phyloP scores from a whole-genome alignment of 2,113 vertebrate genomes.

The Catagonus wagneri region DNA sequence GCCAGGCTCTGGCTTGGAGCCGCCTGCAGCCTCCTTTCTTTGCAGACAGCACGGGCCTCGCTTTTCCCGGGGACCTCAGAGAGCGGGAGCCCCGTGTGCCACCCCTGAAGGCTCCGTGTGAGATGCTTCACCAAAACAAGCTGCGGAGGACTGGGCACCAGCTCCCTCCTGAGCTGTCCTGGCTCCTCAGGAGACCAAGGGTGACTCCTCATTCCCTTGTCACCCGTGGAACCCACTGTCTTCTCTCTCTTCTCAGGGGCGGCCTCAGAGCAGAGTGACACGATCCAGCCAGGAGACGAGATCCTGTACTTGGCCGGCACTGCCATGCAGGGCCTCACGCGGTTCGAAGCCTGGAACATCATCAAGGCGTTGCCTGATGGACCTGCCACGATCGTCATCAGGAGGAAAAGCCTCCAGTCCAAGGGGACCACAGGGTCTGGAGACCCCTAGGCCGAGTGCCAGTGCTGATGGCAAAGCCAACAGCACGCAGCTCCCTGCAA shows the following conservation, averaged over 20 bases:
- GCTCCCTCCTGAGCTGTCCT: background rate
- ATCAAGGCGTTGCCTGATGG: conserved; percentile 95
- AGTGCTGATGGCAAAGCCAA: background rate
- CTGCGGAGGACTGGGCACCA: background rate
- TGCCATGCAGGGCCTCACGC: conserved; percentile 91
- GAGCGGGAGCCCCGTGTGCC: no score
- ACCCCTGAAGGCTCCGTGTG: no score
- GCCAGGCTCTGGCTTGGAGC: background rate
- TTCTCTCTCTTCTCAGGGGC: conserved; percentile 86
- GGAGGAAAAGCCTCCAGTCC: conserved; percentile 80
- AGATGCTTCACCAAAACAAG: background rate
- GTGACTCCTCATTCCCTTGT: rapidly evolving
- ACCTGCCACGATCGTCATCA: conserved; percentile 86
- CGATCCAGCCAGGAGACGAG: conserved; percentile 92
- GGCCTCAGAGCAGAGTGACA: conserved; percentile 87
- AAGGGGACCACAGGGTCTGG: conserved; percentile 46
- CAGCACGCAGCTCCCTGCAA: rapidly evolving
- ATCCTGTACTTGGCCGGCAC: conserved; percentile 90
- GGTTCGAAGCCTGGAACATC: conserved; percentile 96
- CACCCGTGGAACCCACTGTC: background rate
- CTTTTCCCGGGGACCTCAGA: background rate
- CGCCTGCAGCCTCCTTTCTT: background rate
- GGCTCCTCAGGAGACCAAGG: background rate
- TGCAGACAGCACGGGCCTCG: rapidly evolving
- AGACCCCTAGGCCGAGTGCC: conserved; percentile 56